Evolutionary conservation across 2,797 vertebrate species (phyloP).

Genomic region (Prionace glauca): DNA sequence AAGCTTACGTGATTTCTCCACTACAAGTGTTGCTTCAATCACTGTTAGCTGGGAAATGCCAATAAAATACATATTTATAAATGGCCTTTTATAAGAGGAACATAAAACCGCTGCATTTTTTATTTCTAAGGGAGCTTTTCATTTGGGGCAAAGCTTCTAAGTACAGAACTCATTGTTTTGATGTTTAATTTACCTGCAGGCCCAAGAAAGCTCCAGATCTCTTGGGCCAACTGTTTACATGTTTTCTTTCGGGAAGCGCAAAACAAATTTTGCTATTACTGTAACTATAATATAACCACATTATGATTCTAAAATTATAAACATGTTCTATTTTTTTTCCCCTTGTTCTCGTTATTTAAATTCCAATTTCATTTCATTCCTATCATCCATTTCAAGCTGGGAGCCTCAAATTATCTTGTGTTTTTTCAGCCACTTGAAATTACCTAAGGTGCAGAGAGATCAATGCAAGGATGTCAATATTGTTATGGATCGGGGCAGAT

Average conservation of each 20-base stretch:
- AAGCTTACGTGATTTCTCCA: no score
- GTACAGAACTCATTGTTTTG: background rate
- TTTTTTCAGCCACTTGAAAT: background rate
- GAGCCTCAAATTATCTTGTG: background rate
- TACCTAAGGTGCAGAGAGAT: no score
- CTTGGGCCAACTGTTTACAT: background rate
- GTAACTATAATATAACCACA: background rate
- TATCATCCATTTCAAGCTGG: background rate
- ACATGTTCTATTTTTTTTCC: background rate
- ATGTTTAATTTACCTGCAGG: no score
- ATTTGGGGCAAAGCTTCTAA: background rate
- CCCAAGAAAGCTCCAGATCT: background rate
- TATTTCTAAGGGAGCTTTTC: background rate
- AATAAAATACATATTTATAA: background rate
- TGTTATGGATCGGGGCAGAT: no score
- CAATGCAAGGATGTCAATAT: background rate
- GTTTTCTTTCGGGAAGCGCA: background rate
- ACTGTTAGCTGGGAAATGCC: background rate
- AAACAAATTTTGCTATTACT: background rate
- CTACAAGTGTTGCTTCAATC: background rate
- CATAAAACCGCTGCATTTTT: background rate
- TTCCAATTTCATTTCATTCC: background rate
- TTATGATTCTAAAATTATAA: background rate
- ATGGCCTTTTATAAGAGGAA: background rate
- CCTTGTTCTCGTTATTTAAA: background rate